Evolutionary conservation across 2,113 vertebrate species (phyloP), one percentile per base, ranked within the genome.

Genomic region (Aegotheles bennettii): DNA sequence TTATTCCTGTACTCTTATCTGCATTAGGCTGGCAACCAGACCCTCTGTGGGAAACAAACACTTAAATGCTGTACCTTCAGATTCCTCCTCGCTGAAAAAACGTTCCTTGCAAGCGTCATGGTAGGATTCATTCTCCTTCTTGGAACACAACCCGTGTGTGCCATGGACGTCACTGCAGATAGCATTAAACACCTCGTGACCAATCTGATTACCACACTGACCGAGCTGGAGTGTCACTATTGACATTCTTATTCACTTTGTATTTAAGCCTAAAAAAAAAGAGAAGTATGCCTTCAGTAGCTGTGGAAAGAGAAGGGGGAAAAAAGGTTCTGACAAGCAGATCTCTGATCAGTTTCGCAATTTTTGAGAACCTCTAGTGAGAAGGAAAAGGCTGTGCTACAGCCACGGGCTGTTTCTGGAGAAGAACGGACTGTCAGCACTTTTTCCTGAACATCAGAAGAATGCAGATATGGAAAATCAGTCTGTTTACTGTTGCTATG

Each of bases 121-220:
- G 97, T 99, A 99, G 6, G 92, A 87, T 33, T 97, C 97, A 31
- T 98, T 98, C 74, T 98, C 98, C 40, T 76, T 97, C 76, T 78
- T 97, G 95, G 97, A 97, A 29, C 97, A 98, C 45, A 98, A 71
- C 47, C 95, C 97, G 1, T 95, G 95, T 13, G 93, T 94, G 53
- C 97, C 96, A 45, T 11, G 47, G 57, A 96, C 92, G 24, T 99
- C 99, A 10, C 89, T 94, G 81, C 97, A 98, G 38, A 99, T 45
- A 53, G 97, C 40, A 78, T 97, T 98, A 57, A 99, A 99, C 56
- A 99, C 91, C 95, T 99, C 98, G 2, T 97, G 98, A 21, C 99
- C 99, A 68, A 99, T 97, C 91, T 99, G 99, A 95, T 99, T 99
- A 45, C 99, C 99, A 77, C 99, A 99, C 95, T 99, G 99, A 33